These are phyloP conservation scores for Artibeus lituratus DNA, from an alignment of 2,797 vertebrate species.

Conservation along the genomic window DNA sequence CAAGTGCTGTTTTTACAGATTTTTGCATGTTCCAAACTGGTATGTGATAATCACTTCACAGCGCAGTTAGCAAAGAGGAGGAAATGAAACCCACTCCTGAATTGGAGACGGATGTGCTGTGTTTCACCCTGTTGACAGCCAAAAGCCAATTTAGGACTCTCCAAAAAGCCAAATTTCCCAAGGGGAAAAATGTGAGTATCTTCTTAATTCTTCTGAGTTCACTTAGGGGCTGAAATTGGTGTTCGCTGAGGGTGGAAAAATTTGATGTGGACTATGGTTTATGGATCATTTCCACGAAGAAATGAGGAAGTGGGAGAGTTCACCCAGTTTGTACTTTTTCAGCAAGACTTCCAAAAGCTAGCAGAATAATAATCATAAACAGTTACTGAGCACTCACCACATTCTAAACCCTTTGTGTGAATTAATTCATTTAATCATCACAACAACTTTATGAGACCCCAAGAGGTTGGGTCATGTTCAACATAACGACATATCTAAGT, in stretches of 20 bases:
- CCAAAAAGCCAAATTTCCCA: slow-evolving; percentile 36
- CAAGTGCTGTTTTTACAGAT: slow-evolving; percentile 43
- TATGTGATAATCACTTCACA: slow-evolving; percentile 48
- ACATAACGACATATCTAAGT: not conserved
- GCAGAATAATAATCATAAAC: not conserved
- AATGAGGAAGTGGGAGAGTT: not conserved
- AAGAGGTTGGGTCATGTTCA: not conserved
- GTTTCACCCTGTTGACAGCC: slow-evolving; percentile 54
- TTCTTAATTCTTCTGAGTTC: slow-evolving; percentile 43
- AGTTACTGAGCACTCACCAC: not conserved
- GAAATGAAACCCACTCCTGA: slow-evolving; percentile 42
- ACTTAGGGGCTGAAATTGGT: not conserved
- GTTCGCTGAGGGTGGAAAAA: slow-evolving; percentile 11
- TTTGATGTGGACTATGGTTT: not conserved
- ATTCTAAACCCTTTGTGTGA: not conserved
- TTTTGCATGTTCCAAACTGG: not conserved
- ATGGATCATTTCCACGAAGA: not conserved
- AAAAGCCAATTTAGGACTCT: slow-evolving; percentile 59
- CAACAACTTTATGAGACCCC: not conserved
- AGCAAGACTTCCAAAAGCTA: not conserved
- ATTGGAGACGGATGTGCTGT: slow-evolving; percentile 18
- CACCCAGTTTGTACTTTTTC: not conserved
- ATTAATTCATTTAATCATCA: not conserved
- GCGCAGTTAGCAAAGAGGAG: slow-evolving; percentile 6
- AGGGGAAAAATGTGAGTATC: not conserved